These are phyloP conservation scores for Astyanax mexicanus DNA, from an alignment of 2,797 vertebrate species.

Conservation along the genomic window DNA sequence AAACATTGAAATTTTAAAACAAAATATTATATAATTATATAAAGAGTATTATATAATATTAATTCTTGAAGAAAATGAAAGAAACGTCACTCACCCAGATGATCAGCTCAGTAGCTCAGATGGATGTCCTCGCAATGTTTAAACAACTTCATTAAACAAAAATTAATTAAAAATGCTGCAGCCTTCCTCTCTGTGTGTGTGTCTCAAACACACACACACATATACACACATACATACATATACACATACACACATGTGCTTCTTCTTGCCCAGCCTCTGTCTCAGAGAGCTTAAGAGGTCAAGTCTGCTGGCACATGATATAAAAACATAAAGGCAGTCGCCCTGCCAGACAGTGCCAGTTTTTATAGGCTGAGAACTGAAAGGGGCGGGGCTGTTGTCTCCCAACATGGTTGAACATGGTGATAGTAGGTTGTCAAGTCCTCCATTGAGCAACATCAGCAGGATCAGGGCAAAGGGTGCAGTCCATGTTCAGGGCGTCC, in stretches of 20 bases:
- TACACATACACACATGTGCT: too few species aligned
- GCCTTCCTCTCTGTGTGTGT: too few species aligned
- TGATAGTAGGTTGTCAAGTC: slow-evolving; percentile 33
- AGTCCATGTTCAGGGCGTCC: slow-evolving; percentile 59
- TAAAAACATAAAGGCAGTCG: slow-evolving; percentile 11
- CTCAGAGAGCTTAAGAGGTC: neutral
- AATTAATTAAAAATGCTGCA: too few species aligned
- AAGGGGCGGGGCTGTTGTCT: slow-evolving; percentile 33
- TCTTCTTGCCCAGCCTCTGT: neutral
- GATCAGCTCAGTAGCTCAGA: neutral
- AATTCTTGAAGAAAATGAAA: too few species aligned
- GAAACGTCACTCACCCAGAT: slow-evolving; percentile 3
- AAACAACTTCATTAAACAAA: too few species aligned
- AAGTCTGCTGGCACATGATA: slow-evolving; percentile 19
- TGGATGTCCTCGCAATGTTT: neutral
- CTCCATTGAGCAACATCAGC: slow-evolving; percentile 54
- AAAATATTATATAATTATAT: too few species aligned
- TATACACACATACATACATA: neutral
- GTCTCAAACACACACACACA: too few species aligned
- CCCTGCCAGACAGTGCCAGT: slow-evolving; percentile 21
- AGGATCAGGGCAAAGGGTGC: slow-evolving; percentile 56
- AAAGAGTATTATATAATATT: too few species aligned
- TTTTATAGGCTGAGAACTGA: slow-evolving; percentile 44
- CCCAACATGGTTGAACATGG: slow-evolving; percentile 44
- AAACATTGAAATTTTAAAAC: too few species aligned